These are phyloP conservation scores for Maniola hyperantus DNA, from an alignment of 2,888 invertebrate genomes.

Conservation along the genomic window DNA sequence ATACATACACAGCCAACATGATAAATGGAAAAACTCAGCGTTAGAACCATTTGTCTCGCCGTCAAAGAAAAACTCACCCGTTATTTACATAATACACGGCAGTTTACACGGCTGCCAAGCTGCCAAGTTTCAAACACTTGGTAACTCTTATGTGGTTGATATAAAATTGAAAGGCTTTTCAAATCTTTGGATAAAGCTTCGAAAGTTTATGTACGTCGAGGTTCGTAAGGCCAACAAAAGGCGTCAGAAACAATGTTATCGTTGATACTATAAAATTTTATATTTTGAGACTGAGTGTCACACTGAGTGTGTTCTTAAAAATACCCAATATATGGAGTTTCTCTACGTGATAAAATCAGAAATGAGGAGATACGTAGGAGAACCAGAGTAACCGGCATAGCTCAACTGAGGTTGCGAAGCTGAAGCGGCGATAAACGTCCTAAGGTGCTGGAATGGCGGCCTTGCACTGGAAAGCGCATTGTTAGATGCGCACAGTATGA, in stretches of 20 bases:
- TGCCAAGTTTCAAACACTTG: constrained; percentile 26
- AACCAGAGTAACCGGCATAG: too few relatives aligned
- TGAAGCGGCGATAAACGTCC: too few relatives aligned
- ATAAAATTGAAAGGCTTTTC: constrained; percentile 40
- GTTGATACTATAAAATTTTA: constrained; percentile 18
- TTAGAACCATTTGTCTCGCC: constrained; percentile 61
- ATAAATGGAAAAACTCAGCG: constrained; percentile 62
- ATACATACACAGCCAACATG: constrained; percentile 57
- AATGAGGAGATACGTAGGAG: too few relatives aligned
- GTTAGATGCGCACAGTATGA: too few relatives aligned
- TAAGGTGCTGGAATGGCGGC: too few relatives aligned
- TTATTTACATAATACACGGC: constrained; percentile 61
- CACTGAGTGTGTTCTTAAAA: too few relatives aligned
- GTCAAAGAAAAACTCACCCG: constrained; percentile 54
- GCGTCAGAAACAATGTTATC: constrained; percentile 30
- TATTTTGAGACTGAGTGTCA: background rate
- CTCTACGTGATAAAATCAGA: too few relatives aligned
- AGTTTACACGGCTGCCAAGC: constrained; percentile 38
- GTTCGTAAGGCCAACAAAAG: constrained; percentile 24
- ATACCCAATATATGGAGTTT: constrained; percentile 2
- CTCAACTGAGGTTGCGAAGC: too few relatives aligned
- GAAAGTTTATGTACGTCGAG: too few relatives aligned
- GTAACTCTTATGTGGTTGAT: constrained; percentile 36
- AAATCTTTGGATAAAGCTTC: constrained; percentile 26
- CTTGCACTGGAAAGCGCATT: too few relatives aligned